These are phyloP conservation scores for Syrmaticus mikado DNA, from an alignment of 2,113 vertebrate genomes.

Conservation along the genomic window DNA sequence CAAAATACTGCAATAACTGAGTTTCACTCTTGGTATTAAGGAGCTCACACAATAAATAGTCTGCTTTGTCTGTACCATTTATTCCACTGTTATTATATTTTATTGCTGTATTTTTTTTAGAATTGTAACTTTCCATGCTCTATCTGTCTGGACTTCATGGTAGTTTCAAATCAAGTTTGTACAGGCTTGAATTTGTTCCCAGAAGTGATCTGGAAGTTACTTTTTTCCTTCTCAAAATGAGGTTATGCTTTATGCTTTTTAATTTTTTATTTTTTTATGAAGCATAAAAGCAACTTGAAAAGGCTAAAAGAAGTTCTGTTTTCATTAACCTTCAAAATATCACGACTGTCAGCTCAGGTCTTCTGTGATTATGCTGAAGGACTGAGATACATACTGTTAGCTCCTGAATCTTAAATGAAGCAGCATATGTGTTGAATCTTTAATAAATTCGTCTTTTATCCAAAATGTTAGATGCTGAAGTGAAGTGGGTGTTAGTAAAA, in stretches of 20 bases:
- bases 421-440: conserved; percentile 61
- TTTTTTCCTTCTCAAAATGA: neutral
- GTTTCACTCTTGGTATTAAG: neutral
- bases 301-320: conserved; percentile 60
- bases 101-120: neutral
- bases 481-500: conserved; percentile 64
- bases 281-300: conserved; percentile 58
- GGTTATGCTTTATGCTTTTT: neutral
- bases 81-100: neutral
- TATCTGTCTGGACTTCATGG: neutral
- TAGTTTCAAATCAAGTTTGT: neutral
- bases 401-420: conserved; percentile 59
- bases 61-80: neutral
- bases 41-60: neutral
- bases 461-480: conserved; percentile 48
- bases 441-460: conserved; percentile 59
- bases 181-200: neutral
- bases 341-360: conserved; percentile 61
- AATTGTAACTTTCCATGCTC: neutral
- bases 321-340: conserved; percentile 68
- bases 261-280: neutral
- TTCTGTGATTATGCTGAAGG: conserved; percentile 19
- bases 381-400: conserved; percentile 51
- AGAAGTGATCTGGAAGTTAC: neutral
- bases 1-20: conserved; percentile 37